Percentiles rank a stretch among this genome's conserved stretches.
These are phyloP conservation scores for Liolophura sinensis DNA, from an alignment of 1,140 invertebrate genomes.

Conservation along the genomic window DNA sequence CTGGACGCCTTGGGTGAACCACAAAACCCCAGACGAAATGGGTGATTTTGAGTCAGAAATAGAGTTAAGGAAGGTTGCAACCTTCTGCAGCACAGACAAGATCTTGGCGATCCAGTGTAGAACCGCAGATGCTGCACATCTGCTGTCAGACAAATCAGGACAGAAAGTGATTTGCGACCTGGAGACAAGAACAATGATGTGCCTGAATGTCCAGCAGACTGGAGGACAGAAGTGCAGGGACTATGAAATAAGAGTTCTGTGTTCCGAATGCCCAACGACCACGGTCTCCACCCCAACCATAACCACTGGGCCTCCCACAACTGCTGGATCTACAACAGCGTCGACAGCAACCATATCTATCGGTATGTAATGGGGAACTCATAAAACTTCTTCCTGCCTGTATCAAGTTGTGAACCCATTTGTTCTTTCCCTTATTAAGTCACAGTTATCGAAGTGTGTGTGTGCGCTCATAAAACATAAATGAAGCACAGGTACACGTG, in stretches of 20 bases:
- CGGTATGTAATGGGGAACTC: too few relatives aligned
- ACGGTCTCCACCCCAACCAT: not conserved
- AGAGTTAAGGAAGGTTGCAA: slow-evolving; percentile 39
- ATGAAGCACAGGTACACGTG: too few relatives aligned
- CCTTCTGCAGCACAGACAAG: slow-evolving; percentile 37
- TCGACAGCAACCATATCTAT: not conserved
- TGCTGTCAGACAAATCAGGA: slow-evolving; percentile 27
- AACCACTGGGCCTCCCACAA: not conserved
- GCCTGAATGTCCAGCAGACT: slow-evolving; percentile 55
- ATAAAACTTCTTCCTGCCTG: too few relatives aligned
- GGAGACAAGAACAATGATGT: slow-evolving; percentile 69
- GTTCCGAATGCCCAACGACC: slow-evolving; percentile 55
- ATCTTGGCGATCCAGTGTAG: slow-evolving; percentile 49
- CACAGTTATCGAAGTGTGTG: too few relatives aligned
- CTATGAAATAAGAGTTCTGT: slow-evolving; percentile 75
- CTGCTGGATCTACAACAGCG: slow-evolving; percentile 5
- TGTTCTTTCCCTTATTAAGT: too few relatives aligned
- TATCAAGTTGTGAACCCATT: too few relatives aligned
- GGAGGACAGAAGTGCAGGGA: slow-evolving; percentile 59
- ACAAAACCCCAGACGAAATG: slow-evolving; percentile 37
- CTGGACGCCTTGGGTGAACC: slow-evolving; percentile 60
- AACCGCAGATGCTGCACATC: slow-evolving; percentile 27
- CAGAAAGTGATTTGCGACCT: slow-evolving; percentile 70
- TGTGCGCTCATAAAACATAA: too few relatives aligned
- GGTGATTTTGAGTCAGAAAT: slow-evolving; percentile 53